phyloP scores from a whole-genome alignment of 64 coral and sea anemone genomes.

The Pocillopora damicornis region DNA sequence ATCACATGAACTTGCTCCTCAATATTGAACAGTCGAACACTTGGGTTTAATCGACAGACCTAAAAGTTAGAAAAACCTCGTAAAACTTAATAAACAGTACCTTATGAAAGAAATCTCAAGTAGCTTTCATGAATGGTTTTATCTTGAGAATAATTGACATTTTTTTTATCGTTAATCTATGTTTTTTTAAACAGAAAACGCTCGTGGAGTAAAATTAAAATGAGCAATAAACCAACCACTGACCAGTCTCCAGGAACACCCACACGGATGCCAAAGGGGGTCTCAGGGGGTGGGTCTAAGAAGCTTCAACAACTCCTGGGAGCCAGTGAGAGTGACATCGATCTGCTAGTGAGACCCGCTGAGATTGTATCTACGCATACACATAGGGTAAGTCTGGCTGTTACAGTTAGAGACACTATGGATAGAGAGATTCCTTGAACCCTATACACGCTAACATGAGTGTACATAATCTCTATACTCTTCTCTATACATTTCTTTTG shows the following conservation, averaged over 20 bases:
- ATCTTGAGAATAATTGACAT: neutral
- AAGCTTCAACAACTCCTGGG: constrained; percentile 93
- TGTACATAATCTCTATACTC: no score
- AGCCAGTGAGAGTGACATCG: constrained; percentile 98
- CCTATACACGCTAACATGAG: no score
- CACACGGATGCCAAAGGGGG: constrained; percentile 40
- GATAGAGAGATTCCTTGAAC: no score
- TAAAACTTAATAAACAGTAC: neutral
- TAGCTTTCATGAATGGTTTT: neutral
- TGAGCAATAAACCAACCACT: constrained; percentile 50
- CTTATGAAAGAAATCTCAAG: neutral
- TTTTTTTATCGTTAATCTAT: neutral
- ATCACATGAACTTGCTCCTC: no score
- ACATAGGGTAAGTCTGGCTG: constrained; percentile 40
- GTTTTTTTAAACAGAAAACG: constrained; percentile 61
- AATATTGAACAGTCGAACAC: no score
- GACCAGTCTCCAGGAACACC: constrained; percentile 63
- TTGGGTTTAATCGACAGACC: no score
- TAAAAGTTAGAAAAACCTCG: neutral
- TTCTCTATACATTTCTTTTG: no score
- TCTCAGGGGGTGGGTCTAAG: constrained; percentile 88
- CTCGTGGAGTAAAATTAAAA: constrained; percentile 94
- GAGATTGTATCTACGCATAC: constrained; percentile 67
- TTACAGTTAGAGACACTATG: no score
- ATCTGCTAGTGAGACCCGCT: constrained; percentile 77